Conservation (phyloP, 2,888 invertebrate genomes). For the Xestobium rufovillosum region DNA sequence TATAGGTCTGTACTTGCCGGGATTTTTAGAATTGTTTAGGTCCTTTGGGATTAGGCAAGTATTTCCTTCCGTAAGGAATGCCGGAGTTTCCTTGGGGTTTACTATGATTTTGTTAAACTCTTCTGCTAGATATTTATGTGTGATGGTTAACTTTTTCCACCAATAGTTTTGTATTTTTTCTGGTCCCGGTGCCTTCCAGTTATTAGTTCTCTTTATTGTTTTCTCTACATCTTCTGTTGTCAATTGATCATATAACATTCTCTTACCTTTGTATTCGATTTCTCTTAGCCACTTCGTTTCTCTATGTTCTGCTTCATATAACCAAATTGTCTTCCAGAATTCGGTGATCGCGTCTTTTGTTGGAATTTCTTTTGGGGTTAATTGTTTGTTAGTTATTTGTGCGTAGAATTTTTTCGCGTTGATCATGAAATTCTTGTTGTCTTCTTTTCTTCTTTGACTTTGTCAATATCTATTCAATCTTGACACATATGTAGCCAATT, state of each 20-base stretch:
- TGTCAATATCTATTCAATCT: too few relatives aligned
- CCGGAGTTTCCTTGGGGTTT: background rate
- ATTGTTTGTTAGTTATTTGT: too few relatives aligned
- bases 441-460: too few relatives aligned
- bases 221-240: too few relatives aligned
- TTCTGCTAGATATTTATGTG: background rate
- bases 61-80: background rate
- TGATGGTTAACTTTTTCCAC: background rate
- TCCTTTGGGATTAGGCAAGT: constrained; percentile 1
- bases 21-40: background rate
- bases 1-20: background rate
- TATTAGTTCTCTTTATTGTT: too few relatives aligned
- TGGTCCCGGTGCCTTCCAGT: constrained; percentile 1
- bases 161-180: constrained; percentile 4
- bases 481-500: too few relatives aligned
- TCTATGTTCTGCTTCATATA: constrained; percentile 4
- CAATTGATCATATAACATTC: too few relatives aligned
- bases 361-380: too few relatives aligned
- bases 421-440: too few relatives aligned
- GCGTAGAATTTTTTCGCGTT: too few relatives aligned
- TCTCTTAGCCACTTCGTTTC: too few relatives aligned
- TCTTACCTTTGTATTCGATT: too few relatives aligned
- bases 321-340: constrained; percentile 7
- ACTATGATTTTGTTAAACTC: background rate
- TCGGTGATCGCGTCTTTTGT: background rate